These are phyloP conservation scores for Petrolisthes manimaculis DNA, from an alignment of 2,888 invertebrate genomes.

Conservation along the genomic window DNA sequence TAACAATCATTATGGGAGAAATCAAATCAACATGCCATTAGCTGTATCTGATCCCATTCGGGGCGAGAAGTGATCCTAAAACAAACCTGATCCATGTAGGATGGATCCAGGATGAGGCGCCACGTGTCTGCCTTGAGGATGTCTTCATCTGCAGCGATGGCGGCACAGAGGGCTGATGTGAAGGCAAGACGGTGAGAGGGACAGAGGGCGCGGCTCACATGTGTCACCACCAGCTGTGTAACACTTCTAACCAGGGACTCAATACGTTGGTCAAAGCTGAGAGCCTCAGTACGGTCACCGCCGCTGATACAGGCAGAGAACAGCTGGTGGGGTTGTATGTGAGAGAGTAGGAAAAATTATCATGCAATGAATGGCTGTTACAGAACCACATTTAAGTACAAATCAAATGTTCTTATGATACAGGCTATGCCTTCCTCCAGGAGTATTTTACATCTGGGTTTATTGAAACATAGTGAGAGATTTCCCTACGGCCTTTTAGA, in stretches of 20 bases:
- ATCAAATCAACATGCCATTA: too few relatives aligned
- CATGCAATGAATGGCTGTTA: neutral
- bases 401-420: neutral
- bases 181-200: conserved; percentile 57
- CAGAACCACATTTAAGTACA: neutral
- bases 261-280: conserved; percentile 65
- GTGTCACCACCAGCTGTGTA: conserved; percentile 50
- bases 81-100: conserved; percentile 40
- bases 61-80: neutral
- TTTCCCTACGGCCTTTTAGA: too few relatives aligned
- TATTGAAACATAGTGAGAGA: too few relatives aligned
- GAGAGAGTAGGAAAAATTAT: too few relatives aligned
- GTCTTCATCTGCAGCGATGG: conserved; percentile 41
- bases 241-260: conserved; percentile 57
- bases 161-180: conserved; percentile 53
- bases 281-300: conserved; percentile 43
- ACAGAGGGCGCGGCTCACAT: conserved; percentile 57
- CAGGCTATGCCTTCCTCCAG: too few relatives aligned
- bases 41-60: too few relatives aligned
- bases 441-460: too few relatives aligned
- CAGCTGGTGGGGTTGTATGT: conserved; percentile 38
- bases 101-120: conserved; percentile 43
- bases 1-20: too few relatives aligned
- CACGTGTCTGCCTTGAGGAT: conserved; percentile 40
- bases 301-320: conserved; percentile 57